Evolutionary conservation across 1,140 invertebrate genomes (phyloP).

Genomic region (Leptopilina clavipes): DNA sequence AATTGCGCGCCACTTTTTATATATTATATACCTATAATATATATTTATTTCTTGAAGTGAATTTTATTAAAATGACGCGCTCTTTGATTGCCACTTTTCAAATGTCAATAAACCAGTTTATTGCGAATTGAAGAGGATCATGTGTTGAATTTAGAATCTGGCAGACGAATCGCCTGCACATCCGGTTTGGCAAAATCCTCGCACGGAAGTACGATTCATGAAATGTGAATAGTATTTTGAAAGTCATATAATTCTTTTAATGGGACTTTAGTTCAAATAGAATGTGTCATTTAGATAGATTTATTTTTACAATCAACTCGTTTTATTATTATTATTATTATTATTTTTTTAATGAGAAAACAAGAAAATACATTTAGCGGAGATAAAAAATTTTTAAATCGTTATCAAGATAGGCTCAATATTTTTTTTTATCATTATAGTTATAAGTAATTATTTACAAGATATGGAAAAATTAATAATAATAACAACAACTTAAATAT

Average conservation of each 20-base stretch:
- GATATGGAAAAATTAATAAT: too few relatives aligned
- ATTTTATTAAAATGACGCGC: conserved; percentile 40
- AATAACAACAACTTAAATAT: too few relatives aligned
- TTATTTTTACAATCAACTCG: neutral
- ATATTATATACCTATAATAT: too few relatives aligned
- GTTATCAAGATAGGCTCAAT: neutral
- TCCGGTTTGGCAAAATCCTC: conserved; percentile 45
- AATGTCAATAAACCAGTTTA: conserved; percentile 44
- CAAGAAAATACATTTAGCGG: too few relatives aligned
- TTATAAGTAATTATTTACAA: neutral
- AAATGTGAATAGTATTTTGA: conserved; percentile 24
- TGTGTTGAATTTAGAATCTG: conserved; percentile 51
- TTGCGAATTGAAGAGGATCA: conserved; percentile 42
- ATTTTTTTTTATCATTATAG: neutral
- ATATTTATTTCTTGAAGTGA: conserved; percentile 34
- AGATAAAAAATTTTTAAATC: neutral
- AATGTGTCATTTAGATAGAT: neutral
- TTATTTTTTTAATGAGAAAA: neutral
- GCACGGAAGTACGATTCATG: conserved; percentile 25
- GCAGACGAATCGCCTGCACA: conserved; percentile 43
- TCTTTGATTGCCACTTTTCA: conserved; percentile 43
- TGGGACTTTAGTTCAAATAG: conserved; percentile 15
- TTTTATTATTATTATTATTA: neutral
- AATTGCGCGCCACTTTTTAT: too few relatives aligned
- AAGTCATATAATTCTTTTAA: conserved; percentile 27